These are phyloP conservation scores for Denticeps clupeoides DNA, from an alignment of 2,797 vertebrate species.

Conservation along the genomic window DNA sequence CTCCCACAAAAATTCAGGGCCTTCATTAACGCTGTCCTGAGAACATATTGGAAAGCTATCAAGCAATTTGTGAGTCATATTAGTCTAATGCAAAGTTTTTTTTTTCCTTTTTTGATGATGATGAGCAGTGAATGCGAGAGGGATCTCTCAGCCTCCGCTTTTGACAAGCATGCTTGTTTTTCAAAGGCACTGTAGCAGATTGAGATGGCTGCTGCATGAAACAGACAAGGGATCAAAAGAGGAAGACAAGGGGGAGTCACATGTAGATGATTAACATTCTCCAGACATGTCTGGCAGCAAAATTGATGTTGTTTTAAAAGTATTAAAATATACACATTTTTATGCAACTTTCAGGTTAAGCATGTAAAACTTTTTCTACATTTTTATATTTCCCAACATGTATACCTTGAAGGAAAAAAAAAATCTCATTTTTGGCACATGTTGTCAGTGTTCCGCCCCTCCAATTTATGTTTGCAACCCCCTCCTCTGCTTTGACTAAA, in stretches of 20 bases:
- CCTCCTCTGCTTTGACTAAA: conserved; percentile 62
- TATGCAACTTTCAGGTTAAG: too few relatives aligned
- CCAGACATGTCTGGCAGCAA: too few relatives aligned
- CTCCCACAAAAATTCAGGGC: conserved; percentile 24
- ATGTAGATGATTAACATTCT: too few relatives aligned
- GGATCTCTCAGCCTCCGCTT: conserved; percentile 24
- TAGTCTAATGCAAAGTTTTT: conserved; percentile 31
- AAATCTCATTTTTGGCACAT: conserved; percentile 59
- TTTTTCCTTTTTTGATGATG: too few relatives aligned
- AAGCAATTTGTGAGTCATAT: conserved; percentile 31
- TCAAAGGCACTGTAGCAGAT: conserved; percentile 17
- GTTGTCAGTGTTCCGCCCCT: conserved; percentile 62
- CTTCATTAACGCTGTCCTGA: conserved; percentile 46
- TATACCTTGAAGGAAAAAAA: conserved; percentile 49
- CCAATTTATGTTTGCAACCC: conserved; percentile 56
- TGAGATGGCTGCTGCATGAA: conserved; percentile 30
- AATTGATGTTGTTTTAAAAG: too few relatives aligned
- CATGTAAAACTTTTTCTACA: too few relatives aligned
- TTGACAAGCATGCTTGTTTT: conserved; percentile 8
- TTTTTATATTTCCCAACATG: too few relatives aligned
- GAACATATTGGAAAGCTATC: conserved; percentile 44
- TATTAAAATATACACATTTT: too few relatives aligned
- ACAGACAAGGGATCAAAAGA: conserved; percentile 23
- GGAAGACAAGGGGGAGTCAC: conserved; percentile 17
- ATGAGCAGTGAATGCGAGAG: conserved; percentile 24